phyloP scores from a whole-genome alignment of 2,888 invertebrate species.

The Dermolepida albohirtum region DNA sequence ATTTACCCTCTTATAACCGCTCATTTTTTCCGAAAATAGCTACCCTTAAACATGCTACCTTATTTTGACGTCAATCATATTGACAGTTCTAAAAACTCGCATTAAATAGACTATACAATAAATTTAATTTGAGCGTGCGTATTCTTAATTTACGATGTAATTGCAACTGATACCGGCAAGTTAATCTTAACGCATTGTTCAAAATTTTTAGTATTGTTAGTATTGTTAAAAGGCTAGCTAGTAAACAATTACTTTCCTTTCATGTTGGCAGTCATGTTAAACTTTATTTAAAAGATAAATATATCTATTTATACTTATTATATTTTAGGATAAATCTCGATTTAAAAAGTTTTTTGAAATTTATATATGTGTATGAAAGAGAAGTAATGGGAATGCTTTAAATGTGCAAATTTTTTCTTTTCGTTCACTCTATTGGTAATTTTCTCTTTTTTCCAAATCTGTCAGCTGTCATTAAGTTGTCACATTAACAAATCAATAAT shows the following conservation, averaged over 20 bases:
- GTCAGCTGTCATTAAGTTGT: slow-evolving; percentile 9
- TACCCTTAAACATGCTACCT: slow-evolving; percentile 37
- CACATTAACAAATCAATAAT: slow-evolving; percentile 30
- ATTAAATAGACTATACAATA: neutral
- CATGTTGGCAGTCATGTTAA: too few relatives aligned
- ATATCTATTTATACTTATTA: too few relatives aligned
- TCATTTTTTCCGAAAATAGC: slow-evolving; percentile 63
- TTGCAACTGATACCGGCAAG: too few relatives aligned
- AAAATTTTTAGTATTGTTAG: neutral
- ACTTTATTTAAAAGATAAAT: too few relatives aligned
- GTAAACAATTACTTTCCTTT: too few relatives aligned
- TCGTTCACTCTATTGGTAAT: neutral
- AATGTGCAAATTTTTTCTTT: neutral
- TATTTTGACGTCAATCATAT: slow-evolving; percentile 35
- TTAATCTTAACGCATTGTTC: neutral
- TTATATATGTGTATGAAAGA: too few relatives aligned
- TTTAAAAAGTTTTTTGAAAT: too few relatives aligned
- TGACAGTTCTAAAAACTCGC: slow-evolving; percentile 20
- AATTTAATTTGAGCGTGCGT: neutral
- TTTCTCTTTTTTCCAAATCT: neutral
- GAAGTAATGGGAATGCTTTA: too few relatives aligned
- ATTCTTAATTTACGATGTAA: too few relatives aligned
- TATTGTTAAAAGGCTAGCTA: too few relatives aligned
- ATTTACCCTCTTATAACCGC: slow-evolving; percentile 77
- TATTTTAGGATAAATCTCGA: too few relatives aligned